Evolutionary conservation across 2,797 vertebrate genomes (phyloP), one percentile per base, ranked within the genome.

Genomic region (Varecia variegata): DNA sequence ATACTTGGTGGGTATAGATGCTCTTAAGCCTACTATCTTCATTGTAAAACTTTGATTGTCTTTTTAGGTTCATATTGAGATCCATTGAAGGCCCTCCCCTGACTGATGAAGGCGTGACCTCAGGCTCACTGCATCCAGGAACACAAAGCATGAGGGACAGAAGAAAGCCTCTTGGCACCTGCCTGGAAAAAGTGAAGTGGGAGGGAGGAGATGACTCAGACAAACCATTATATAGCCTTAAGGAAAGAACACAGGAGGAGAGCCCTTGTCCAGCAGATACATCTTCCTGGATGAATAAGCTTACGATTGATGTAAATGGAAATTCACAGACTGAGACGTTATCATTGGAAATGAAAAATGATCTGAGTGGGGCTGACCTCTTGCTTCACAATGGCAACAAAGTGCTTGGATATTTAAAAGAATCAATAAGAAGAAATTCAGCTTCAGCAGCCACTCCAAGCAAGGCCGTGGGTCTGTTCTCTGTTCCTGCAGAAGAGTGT

Each of bases 61-160:
- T 96, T 77, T 98, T 98, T 98, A 99, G 99, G 99, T 99, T 92
- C 99, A 99, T 97, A 99, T 99, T 98, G 99, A 99, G 98, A 99
- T 99, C 97, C 99, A 99, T 94, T 99, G 99, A 99, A 74, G 70
- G 58, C 70, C 52, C 21, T 38, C 35, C 0, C 5, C 60, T 80
- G 62, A 88, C 91, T 60, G 88, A 38, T 47, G 62, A 25, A 32
- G 93, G 43, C 14, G 56, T 40, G 40, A 74, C 0, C 17, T 92
- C 12, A 23, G 20, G 65, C 79, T 85, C 90, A 7, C 21, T 4
- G 27, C 73, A 25, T 74, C 83, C 43, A 58, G 96, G 83, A 54
- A 50, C 13, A 88, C 95, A 74, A 68, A 97, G 83, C 92, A 54
- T 27, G 95, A 97, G 97, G 97, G 94, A 93, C 58, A 85, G 94